These are phyloP conservation scores for Grantiella picta DNA, from an alignment of 2,113 vertebrate species.

Conservation along the genomic window DNA sequence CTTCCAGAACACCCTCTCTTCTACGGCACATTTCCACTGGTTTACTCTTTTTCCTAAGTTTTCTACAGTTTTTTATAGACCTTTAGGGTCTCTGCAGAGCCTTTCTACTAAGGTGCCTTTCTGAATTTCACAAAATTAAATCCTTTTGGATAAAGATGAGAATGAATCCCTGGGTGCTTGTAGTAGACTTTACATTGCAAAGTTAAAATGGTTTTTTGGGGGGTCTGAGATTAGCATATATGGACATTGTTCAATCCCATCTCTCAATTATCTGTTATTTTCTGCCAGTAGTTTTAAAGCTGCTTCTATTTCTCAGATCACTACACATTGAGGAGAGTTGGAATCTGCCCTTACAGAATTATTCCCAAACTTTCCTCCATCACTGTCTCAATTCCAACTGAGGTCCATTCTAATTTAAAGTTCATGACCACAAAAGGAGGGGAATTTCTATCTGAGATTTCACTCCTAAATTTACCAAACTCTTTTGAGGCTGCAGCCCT, in stretches of 20 bases:
- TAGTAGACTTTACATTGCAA: not conserved
- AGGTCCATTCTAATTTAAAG: not conserved
- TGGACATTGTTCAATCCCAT: not conserved
- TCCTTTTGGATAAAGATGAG: not conserved
- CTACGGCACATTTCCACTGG: not conserved
- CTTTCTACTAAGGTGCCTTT: not conserved
- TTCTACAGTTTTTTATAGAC: not conserved
- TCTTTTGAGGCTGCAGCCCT: not conserved
- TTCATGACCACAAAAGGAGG: not conserved
- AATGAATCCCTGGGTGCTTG: not conserved
- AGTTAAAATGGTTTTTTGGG: not conserved
- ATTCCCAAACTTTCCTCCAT: not conserved
- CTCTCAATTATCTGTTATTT: not conserved
- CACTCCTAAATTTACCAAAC: not conserved
- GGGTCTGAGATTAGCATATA: not conserved
- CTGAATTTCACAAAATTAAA: not conserved
- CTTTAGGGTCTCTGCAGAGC: not conserved
- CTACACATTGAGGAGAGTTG: not conserved
- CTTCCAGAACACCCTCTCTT: not conserved
- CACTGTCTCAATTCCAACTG: not conserved
- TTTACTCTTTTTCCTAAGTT: not conserved
- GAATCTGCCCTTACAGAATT: not conserved
- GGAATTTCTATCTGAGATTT: not conserved
- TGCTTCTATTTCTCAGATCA: not conserved
- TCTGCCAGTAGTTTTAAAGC: not conserved